A percentile compares a stretch with the other conserved stretches of the same genome.
These are phyloP conservation scores for Phodopus roborovskii DNA, from an alignment of 2,113 vertebrate genomes.

Conservation along the genomic window DNA sequence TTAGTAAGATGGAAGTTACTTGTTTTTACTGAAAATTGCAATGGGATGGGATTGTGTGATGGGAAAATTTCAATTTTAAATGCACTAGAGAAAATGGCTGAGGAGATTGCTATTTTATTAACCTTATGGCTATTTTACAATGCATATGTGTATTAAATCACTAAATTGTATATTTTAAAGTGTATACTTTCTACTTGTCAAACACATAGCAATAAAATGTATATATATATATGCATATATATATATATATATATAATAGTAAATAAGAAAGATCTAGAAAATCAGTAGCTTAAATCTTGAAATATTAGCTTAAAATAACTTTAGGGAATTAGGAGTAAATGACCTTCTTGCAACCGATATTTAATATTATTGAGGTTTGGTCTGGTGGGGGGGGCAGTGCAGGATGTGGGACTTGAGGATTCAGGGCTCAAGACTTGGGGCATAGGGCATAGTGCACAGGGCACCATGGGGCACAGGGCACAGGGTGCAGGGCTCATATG, in stretches of 20 bases:
- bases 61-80: background rate
- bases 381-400: too few species aligned
- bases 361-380: background rate
- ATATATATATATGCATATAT: background rate
- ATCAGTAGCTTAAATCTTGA: background rate
- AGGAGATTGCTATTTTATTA: background rate
- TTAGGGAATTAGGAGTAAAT: background rate
- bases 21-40: background rate
- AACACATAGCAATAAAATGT: background rate
- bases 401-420: background rate
- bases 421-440: too few species aligned
- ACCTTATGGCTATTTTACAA: background rate
- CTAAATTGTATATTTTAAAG: background rate
- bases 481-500: background rate
- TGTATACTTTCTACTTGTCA: background rate
- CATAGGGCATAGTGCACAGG: too few species aligned
- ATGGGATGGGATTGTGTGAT: background rate
- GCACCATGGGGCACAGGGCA: background rate
- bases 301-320: background rate
- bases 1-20: background rate
- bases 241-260: background rate
- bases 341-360: background rate
- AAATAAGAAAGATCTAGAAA: background rate
- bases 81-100: background rate
- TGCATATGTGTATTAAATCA: background rate